Evolutionary conservation across 2,113 vertebrate species (phyloP), one percentile per base, ranked within the genome.

Genomic region (Tragelaphus buxtoni): DNA sequence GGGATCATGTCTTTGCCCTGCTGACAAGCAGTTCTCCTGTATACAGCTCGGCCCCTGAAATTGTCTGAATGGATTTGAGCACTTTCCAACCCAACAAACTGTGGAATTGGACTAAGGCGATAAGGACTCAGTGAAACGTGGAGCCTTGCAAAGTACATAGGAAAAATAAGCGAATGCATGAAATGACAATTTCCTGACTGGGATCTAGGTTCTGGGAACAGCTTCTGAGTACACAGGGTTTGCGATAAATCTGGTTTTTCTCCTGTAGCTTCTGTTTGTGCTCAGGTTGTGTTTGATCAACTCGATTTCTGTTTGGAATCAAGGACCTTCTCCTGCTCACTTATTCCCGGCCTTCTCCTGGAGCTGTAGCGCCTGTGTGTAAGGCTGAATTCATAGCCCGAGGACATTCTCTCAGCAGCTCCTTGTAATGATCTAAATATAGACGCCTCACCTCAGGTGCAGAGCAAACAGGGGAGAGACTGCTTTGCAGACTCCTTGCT

Each of bases 111-210:
- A 88, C 95, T 94, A 96, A 91, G 55, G 88, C 95, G 98, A 98
- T 98, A 98, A 98, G 97, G 91, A 98, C 94, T 98, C 94, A 47
- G 85, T 90, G 94, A 96, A 97, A 97, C 26, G 82, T 7, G 26
- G 81, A 97, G 77, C 18, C 53, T 79, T 91, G 84, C 51, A 98
- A 98, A 95, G 72, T 94, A 92, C 0, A 80, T 72, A 74, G 45
- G 97, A 98, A 97, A 96, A 89, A 94, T 79, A 90, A 97, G 96
- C 14, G 1, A 55, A 88, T 4, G n/a, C 81, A 18, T 56, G 47
- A 97, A 98, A 97, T 82, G 83, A 97, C 96, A 96, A 95, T 98
- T 96, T 98, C 97, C 96, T 97, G 96, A 84, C 94, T 56, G 97
- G 95, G 97, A 95, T 93, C 95, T 93, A 93, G 42, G 7, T 91